Percentiles rank a stretch among this genome's conserved stretches.
phyloP scores from a whole-genome alignment of 2,797 vertebrate genomes.

The Chloroceryle inda region DNA sequence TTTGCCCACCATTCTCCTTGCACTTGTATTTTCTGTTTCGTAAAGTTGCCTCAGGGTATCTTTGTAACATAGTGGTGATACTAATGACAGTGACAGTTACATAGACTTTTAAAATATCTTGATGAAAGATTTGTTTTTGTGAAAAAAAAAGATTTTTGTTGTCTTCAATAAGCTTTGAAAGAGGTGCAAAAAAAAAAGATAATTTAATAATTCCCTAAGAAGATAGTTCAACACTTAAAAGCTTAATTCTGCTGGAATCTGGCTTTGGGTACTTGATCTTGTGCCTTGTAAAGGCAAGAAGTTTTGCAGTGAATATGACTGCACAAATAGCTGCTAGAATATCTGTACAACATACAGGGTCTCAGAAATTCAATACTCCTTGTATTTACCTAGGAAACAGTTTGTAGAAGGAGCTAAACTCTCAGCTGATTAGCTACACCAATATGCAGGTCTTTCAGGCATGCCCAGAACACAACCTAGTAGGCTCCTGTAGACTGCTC shows the following conservation, averaged over 20 bases:
- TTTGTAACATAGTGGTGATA: not conserved
- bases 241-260: not conserved
- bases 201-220: not conserved
- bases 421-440: not conserved
- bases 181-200: not conserved
- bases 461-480: not conserved
- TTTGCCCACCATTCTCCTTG: not conserved
- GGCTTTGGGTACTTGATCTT: not conserved
- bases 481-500: not conserved
- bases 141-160: not conserved
- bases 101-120: fast-evolving
- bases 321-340: not conserved
- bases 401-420: not conserved
- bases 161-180: not conserved
- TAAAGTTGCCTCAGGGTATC: not conserved
- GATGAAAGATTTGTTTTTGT: not conserved
- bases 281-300: not conserved
- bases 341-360: not conserved
- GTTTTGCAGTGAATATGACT: not conserved
- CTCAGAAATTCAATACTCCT: not conserved
- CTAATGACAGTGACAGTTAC: not conserved
- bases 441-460: not conserved
- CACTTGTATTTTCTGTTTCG: not conserved
- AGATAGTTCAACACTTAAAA: not conserved
- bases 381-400: not conserved